Conservation (phyloP, 2,888 invertebrate genomes). For the Dolichomitus sp. region DNA sequence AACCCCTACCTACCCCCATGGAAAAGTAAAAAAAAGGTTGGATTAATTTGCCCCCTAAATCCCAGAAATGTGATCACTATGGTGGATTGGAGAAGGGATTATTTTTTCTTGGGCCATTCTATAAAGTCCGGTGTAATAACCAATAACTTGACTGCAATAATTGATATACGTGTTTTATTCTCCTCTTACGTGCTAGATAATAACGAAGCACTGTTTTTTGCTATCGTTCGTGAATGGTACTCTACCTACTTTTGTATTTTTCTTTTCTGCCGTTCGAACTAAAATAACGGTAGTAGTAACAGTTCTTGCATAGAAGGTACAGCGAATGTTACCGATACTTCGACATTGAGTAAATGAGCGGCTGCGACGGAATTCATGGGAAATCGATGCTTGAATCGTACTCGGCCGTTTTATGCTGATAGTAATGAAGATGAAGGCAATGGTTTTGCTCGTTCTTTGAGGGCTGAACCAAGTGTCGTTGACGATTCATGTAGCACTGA, state of each 20-base stretch:
- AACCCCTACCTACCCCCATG: too few species aligned
- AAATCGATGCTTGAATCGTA: constrained; percentile 50
- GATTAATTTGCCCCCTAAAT: too few species aligned
- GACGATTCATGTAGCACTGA: background rate
- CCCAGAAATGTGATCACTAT: too few species aligned
- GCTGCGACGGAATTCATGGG: constrained; percentile 32
- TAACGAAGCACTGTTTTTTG: background rate
- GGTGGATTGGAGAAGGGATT: too few species aligned
- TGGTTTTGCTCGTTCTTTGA: constrained; percentile 1
- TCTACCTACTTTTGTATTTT: background rate
- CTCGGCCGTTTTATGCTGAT: constrained; percentile 9
- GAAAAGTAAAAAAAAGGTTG: too few species aligned
- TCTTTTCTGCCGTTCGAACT: constrained; percentile 18
- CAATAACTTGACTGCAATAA: background rate
- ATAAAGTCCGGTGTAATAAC: background rate
- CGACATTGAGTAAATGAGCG: constrained; percentile 45
- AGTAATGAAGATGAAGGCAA: constrained; percentile 11
- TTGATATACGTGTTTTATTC: background rate
- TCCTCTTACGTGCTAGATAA: background rate
- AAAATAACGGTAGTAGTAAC: constrained; percentile 8
- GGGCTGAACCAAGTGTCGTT: background rate
- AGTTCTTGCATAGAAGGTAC: background rate
- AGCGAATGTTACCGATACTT: constrained; percentile 9
- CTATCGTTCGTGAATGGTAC: too few species aligned
- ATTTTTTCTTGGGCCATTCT: background rate